Percentiles rank a stretch among this genome's conserved stretches.
Evolutionary conservation across 2,113 vertebrate genomes (phyloP).

Genomic region (Petrocephalus zakoni): DNA sequence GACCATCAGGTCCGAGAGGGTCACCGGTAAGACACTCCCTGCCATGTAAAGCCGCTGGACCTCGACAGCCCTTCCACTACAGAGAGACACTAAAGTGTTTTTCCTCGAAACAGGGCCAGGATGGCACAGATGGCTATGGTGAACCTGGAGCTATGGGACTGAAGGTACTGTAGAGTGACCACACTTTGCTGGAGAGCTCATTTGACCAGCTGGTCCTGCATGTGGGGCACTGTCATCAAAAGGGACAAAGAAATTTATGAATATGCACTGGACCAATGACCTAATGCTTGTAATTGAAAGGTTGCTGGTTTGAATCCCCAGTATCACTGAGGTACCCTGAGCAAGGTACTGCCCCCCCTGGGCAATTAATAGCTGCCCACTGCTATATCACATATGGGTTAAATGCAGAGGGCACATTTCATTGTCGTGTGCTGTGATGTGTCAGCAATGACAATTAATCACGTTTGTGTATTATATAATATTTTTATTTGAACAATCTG

Average conservation of each 20-base stretch:
- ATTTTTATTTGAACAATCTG: not conserved
- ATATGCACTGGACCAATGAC: not conserved
- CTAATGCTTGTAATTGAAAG: no score
- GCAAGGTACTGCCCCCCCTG: not conserved
- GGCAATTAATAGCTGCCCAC: no score
- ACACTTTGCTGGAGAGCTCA: not conserved
- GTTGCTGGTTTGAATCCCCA: no score
- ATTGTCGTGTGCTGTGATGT: no score
- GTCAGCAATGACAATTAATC: no score
- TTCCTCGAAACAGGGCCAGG: constrained; percentile 41
- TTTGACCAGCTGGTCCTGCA: not conserved
- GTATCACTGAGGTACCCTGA: no score
- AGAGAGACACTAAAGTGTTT: not conserved
- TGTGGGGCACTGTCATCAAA: not conserved
- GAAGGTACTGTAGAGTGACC: constrained; percentile 49
- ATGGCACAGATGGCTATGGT: constrained; percentile 60
- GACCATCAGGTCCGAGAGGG: constrained; percentile 64
- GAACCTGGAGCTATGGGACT: constrained; percentile 58
- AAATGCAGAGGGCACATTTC: no score
- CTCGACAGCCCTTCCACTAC: not conserved
- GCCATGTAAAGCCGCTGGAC: not conserved
- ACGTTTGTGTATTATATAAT: not conserved
- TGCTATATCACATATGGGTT: no score
- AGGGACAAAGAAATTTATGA: not conserved
- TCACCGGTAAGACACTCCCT: constrained; percentile 53